These are phyloP conservation scores for Eleutherodactylus coqui DNA, from an alignment of 2,797 vertebrate species.

Conservation along the genomic window DNA sequence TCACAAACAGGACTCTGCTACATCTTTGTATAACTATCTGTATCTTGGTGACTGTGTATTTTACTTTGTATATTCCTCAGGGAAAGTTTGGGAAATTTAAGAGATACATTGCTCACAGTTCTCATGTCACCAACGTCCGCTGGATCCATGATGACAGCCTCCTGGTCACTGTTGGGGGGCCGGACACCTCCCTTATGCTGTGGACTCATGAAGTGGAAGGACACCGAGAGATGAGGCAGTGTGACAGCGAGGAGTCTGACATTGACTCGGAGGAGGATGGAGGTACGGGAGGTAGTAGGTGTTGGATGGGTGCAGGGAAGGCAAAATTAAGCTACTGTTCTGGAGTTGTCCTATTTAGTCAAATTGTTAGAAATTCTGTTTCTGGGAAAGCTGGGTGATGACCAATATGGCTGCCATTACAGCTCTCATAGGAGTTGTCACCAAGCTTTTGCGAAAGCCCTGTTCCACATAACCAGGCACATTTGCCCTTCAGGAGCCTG, in stretches of 20 bases:
- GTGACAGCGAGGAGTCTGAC: conserved; percentile 97
- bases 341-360: background rate
- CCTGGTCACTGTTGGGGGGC: conserved; percentile 90
- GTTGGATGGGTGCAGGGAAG: background rate
- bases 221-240: conserved; percentile 84
- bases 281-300: conserved; percentile 74
- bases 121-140: conserved; percentile 94
- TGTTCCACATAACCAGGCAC: background rate
- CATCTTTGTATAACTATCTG: too few relatives aligned
- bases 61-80: conserved; percentile 70
- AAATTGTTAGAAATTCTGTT: background rate
- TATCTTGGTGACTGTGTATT: background rate
- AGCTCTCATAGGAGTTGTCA: background rate
- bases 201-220: conserved; percentile 92
- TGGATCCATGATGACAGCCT: conserved; percentile 94
- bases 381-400: background rate
- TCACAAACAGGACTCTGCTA: too few relatives aligned
- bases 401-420: background rate
- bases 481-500: background rate
- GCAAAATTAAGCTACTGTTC: background rate
- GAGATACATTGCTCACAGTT: conserved; percentile 94
- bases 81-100: conserved; percentile 97
- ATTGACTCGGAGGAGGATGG: conserved; percentile 97
- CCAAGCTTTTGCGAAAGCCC: background rate
- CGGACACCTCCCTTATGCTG: conserved; percentile 95